Percentiles rank a stretch among this genome's conserved stretches.
phyloP scores from a whole-genome alignment of 2,113 vertebrate genomes.

The Podilymbus podiceps region DNA sequence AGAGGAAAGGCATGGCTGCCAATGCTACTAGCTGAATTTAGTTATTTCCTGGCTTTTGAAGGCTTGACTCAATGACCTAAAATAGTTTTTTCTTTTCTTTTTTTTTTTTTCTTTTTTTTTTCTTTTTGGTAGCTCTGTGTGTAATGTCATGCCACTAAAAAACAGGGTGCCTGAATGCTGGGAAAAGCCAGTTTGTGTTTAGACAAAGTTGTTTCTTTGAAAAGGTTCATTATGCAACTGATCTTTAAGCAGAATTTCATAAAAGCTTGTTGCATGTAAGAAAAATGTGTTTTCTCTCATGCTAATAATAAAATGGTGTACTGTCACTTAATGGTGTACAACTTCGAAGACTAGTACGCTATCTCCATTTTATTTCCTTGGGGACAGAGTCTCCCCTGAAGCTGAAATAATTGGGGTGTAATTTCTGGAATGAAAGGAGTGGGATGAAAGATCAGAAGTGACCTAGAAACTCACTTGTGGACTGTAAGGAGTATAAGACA shows the following conservation, averaged over 20 bases:
- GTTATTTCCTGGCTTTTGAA: background rate
- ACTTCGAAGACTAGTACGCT: background rate
- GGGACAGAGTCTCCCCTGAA: background rate
- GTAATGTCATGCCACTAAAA: background rate
- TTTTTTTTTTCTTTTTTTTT: no score
- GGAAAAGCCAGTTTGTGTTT: background rate
- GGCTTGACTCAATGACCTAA: background rate
- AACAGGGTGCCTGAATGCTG: background rate
- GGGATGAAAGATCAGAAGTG: background rate
- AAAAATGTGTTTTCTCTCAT: background rate
- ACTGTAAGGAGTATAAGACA: background rate
- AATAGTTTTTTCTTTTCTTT: background rate
- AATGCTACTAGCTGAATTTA: background rate
- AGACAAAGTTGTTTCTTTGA: background rate
- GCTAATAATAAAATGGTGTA: background rate
- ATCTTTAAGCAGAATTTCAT: background rate
- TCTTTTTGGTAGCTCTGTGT: background rate
- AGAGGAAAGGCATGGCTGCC: background rate
- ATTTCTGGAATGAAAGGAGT: background rate
- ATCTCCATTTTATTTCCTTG: background rate
- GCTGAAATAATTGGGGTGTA: background rate
- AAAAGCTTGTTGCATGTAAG: background rate
- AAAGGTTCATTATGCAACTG: background rate
- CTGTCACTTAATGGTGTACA: background rate
- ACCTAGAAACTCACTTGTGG: background rate